phyloP scores from a whole-genome alignment of 2,888 invertebrate genomes.

The Leptinotarsa haldemani region DNA sequence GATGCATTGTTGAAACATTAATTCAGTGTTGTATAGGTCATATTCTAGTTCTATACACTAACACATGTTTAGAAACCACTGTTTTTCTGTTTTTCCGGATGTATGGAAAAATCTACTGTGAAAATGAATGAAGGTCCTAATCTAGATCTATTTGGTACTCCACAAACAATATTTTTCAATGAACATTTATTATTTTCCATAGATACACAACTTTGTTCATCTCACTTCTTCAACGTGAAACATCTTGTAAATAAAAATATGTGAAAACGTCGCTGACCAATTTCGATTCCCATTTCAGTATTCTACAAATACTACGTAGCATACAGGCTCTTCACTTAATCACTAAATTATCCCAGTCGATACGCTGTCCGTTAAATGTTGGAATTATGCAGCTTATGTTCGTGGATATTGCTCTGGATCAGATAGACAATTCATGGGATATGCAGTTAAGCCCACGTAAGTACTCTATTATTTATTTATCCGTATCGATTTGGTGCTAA shows the following conservation, averaged over 20 bases:
- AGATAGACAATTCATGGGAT: slow-evolving; percentile 5
- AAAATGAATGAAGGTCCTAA: no score
- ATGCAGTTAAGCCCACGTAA: slow-evolving; percentile 7
- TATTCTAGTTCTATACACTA: no score
- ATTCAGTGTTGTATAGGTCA: no score
- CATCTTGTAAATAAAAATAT: neutral
- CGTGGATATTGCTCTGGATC: slow-evolving; percentile 10
- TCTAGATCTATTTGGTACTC: no score
- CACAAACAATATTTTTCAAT: no score
- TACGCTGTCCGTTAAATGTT: slow-evolving; percentile 25
- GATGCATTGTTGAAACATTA: no score
- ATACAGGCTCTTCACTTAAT: slow-evolving; percentile 29
- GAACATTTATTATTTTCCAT: no score
- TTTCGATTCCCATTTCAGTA: slow-evolving; percentile 18
- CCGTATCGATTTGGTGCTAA: neutral
- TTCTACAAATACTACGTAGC: slow-evolving; percentile 34
- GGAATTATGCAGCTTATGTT: slow-evolving; percentile 16
- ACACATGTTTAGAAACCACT: no score
- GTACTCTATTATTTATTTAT: neutral
- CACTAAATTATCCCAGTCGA: slow-evolving; percentile 26
- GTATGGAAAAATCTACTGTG: no score
- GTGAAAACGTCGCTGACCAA: neutral
- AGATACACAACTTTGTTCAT: no score
- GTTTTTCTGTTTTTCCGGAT: no score
- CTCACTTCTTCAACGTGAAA: no score